Evolutionary conservation across 2,113 vertebrate species (phyloP).

Genomic region (Crotalus helleri): DNA sequence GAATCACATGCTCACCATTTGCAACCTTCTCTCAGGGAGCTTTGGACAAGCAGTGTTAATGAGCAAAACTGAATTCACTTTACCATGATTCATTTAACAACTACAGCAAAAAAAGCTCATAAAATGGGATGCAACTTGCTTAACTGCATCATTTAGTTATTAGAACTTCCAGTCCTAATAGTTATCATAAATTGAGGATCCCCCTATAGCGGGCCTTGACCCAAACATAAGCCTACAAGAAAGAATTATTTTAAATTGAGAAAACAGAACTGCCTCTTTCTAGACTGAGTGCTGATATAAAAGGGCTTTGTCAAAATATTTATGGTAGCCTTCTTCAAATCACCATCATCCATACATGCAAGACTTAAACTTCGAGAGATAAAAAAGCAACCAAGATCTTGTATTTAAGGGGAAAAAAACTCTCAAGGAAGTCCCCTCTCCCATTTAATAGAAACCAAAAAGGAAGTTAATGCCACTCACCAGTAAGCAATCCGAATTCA

Average conservation of each 20-base stretch:
- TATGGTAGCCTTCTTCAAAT: not conserved
- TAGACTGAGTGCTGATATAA: not conserved
- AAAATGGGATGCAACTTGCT: not conserved
- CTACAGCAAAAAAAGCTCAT: not conserved
- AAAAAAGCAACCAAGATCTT: not conserved
- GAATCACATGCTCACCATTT: not conserved
- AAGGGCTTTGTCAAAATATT: not conserved
- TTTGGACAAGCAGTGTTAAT: not conserved
- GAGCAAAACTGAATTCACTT: not conserved
- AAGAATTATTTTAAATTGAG: not conserved
- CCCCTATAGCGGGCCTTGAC: not conserved
- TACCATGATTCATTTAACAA: not conserved
- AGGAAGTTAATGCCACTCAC: conserved; percentile 75
- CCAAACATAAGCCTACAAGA: not conserved
- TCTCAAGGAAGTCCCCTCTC: not conserved
- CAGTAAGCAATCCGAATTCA: conserved; percentile 97
- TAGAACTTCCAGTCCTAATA: not conserved
- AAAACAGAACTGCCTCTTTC: not conserved
- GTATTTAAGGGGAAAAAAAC: not conserved
- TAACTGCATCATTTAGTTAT: not conserved
- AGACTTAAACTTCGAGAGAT: not conserved
- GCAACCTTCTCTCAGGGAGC: not conserved
- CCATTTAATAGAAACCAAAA: not conserved
- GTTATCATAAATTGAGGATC: not conserved
- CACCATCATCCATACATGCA: not conserved